Conservation (phyloP, 2,888 invertebrate genomes). For the Ophraella communa region DNA sequence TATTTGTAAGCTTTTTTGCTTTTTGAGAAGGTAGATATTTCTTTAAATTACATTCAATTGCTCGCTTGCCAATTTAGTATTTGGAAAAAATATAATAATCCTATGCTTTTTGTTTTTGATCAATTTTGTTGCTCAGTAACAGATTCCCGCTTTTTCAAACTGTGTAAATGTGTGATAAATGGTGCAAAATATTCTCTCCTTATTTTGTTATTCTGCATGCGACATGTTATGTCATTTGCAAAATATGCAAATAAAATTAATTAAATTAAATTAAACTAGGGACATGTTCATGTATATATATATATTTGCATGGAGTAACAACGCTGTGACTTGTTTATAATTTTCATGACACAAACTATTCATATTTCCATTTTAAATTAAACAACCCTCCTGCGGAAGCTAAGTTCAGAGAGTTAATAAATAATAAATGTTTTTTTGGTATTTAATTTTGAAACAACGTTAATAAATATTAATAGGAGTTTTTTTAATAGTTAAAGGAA, state of each 20-base stretch:
- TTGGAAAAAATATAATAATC: too few species aligned
- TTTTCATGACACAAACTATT: conserved; percentile 12
- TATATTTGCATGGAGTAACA: conserved; percentile 26
- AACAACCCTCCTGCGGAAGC: neutral
- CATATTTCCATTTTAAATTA: conserved; percentile 4
- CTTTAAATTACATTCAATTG: too few species aligned
- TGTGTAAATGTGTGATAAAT: neutral
- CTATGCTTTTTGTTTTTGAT: too few species aligned
- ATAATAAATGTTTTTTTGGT: neutral
- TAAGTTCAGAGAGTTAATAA: neutral
- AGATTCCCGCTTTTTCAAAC: neutral
- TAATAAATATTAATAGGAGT: too few species aligned
- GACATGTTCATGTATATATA: conserved; percentile 22
- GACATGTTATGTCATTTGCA: conserved; percentile 34
- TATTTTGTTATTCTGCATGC: conserved; percentile 26
- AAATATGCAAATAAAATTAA: conserved; percentile 41
- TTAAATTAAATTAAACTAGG: conserved; percentile 39
- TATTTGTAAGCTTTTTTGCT: too few species aligned
- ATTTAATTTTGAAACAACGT: neutral
- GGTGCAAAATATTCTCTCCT: conserved; percentile 5
- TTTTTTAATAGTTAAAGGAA: too few species aligned
- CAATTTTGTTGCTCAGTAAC: too few species aligned
- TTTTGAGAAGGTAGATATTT: too few species aligned
- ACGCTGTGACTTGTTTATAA: conserved; percentile 11
- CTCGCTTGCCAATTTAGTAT: too few species aligned